phyloP scores from a whole-genome alignment of 2,113 vertebrate species.

The Malurus alboscapulatus region DNA sequence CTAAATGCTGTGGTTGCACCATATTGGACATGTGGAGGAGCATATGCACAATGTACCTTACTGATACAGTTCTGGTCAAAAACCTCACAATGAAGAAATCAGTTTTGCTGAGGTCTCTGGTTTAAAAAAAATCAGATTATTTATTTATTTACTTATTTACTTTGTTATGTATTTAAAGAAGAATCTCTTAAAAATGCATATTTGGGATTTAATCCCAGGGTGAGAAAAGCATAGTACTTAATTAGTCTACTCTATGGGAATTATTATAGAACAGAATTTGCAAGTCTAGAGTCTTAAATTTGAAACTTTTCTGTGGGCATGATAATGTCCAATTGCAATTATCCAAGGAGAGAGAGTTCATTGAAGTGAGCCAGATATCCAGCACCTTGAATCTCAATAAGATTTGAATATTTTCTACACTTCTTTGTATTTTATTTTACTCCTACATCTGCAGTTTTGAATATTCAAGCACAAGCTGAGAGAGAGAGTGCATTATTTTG shows the following conservation, averaged over 20 bases:
- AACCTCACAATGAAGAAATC: background rate
- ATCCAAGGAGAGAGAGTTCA: background rate
- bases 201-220: background rate
- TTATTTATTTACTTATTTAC: background rate
- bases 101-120: background rate
- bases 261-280: background rate
- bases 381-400: background rate
- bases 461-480: conserved; percentile 62
- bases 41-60: background rate
- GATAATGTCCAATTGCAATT: background rate
- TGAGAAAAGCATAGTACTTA: background rate
- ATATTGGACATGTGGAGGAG: background rate
- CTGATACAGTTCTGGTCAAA: background rate
- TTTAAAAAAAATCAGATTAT: background rate
- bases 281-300: background rate
- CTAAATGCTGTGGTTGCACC: background rate
- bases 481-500: conserved; percentile 58
- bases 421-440: conserved; percentile 52
- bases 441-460: conserved; percentile 64
- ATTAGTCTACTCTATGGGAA: background rate
- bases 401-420: background rate
- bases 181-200: background rate
- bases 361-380: background rate
- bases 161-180: background rate
- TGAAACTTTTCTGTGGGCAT: background rate